phyloP scores from a whole-genome alignment of 2,113 vertebrate species.

The Leucosticte australis region DNA sequence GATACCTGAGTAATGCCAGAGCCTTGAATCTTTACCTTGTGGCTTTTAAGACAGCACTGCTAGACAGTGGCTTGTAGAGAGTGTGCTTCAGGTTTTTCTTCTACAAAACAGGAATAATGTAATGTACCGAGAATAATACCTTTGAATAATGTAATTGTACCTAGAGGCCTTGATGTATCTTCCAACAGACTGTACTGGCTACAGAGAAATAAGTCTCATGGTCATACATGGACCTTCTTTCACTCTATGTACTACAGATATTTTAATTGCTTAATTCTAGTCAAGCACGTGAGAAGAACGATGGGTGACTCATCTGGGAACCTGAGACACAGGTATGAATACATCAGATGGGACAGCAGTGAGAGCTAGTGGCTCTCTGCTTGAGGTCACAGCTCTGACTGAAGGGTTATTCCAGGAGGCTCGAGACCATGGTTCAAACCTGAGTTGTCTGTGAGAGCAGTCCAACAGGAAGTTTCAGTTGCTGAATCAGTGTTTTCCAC shows the following conservation, averaged over 20 bases:
- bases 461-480: background rate
- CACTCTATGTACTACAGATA: background rate
- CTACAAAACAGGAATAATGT: background rate
- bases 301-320: background rate
- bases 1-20: background rate
- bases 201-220: background rate
- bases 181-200: background rate
- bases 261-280: background rate
- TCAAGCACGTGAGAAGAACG: fast-evolving
- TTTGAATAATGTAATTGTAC: background rate
- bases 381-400: background rate
- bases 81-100: background rate
- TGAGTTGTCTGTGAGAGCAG: background rate
- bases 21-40: fast-evolving
- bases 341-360: background rate
- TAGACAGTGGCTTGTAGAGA: background rate
- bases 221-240: background rate
- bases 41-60: background rate
- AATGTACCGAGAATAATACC: no score
- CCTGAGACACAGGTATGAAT: background rate
- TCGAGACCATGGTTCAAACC: background rate
- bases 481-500: background rate
- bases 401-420: background rate
- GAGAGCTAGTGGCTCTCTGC: background rate
- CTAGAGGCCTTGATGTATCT: background rate